A percentile compares a stretch with the other conserved stretches of the same genome.
Evolutionary conservation across 92 coral and sea anemone genomes (phyloP).

Genomic region (Phenganax stokvisi): DNA sequence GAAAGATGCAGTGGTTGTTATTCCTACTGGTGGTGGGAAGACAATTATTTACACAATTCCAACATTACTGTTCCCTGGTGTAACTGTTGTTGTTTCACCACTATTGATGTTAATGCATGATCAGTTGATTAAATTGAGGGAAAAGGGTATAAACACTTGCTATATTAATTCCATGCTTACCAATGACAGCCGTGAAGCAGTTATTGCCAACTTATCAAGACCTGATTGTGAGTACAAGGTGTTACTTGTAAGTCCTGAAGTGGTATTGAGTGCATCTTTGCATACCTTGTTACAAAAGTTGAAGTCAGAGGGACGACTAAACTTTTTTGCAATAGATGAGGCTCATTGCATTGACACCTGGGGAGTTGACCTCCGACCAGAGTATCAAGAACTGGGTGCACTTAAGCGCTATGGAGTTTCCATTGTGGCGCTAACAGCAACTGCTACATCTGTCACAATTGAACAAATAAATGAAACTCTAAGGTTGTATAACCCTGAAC

Average conservation of each 20-base stretch:
- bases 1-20: constrained; percentile 13
- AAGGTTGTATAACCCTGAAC: neutral
- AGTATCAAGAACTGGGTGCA: constrained; percentile 37
- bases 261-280: neutral
- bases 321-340: constrained; percentile 33
- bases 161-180: constrained; percentile 11
- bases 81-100: constrained; percentile 18
- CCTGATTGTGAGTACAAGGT: constrained; percentile 14
- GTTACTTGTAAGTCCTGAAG: neutral
- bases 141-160: constrained; percentile 16
- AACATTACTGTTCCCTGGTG: constrained; percentile 11
- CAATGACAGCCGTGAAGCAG: constrained; percentile 3
- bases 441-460: constrained; percentile 7
- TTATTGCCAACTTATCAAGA: constrained; percentile 9
- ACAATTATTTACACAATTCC: constrained; percentile 22
- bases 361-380: constrained; percentile 36
- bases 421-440: constrained; percentile 21
- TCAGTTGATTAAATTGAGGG: constrained; percentile 9
- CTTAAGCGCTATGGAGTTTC: constrained; percentile 21
- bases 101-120: constrained; percentile 29
- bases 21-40: constrained; percentile 31
- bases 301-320: constrained; percentile 22
- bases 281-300: constrained; percentile 5
- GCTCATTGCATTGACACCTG: constrained; percentile 40
- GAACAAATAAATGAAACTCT: constrained; percentile 10